Evolutionary conservation across 2,888 invertebrate species (phyloP).

Genomic region (Eustalomyia histrio): DNA sequence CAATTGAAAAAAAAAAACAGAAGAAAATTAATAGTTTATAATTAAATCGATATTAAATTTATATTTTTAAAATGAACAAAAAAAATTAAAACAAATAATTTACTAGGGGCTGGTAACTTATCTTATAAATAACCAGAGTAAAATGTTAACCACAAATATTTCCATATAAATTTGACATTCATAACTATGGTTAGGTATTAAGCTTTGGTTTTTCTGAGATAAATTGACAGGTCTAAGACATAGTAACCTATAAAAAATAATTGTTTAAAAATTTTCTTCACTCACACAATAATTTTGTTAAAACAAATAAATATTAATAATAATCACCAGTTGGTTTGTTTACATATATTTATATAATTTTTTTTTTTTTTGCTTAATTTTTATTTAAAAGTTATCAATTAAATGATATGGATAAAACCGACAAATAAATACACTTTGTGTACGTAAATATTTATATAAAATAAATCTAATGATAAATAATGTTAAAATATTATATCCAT

Average conservation of each 20-base stretch:
- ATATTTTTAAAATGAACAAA: conserved; percentile 55
- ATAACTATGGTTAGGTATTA: no score
- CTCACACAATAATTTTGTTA: background rate
- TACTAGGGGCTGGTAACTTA: no score
- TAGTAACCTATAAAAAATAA: conserved; percentile 15
- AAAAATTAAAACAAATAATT: conserved; percentile 25
- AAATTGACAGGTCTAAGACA: no score
- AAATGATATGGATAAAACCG: conserved; percentile 14
- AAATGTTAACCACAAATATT: no score
- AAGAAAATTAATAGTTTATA: conserved; percentile 52
- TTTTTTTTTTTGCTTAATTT: conserved; percentile 35
- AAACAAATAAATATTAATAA: background rate
- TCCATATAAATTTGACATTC: no score
- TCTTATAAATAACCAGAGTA: no score
- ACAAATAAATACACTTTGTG: conserved; percentile 44
- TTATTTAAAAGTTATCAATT: conserved; percentile 45
- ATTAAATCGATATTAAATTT: conserved; percentile 60
- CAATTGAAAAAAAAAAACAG: conserved; percentile 6
- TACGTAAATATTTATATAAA: conserved; percentile 49
- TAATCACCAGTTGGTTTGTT: conserved; percentile 8
- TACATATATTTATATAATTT: no score
- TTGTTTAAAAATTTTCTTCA: background rate
- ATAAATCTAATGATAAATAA: conserved; percentile 38
- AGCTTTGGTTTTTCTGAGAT: no score
- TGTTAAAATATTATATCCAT: conserved; percentile 37